Evolutionary conservation across 2,888 invertebrate genomes (phyloP), one percentile per base, ranked within the genome.

Genomic region (Pinctada fucata): DNA sequence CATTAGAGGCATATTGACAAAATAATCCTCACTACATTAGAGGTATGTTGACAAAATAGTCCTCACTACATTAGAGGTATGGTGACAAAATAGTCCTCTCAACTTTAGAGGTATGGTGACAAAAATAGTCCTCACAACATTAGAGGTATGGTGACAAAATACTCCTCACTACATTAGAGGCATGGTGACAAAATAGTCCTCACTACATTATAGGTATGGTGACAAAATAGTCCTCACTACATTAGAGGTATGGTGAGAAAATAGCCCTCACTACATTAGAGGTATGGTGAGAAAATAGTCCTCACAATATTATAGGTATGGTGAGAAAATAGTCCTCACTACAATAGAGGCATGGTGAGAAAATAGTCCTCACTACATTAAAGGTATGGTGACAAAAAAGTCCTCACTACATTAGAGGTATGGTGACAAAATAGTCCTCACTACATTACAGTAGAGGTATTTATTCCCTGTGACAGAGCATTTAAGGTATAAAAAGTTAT

Each of bases 241-340:
- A 31, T 31, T 31, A 31, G 31, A 31, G 31, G 31, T 31, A 31
- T 31, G 31, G 31, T 31, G 98, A 99, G 93, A 97, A 97, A 94
- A 98, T 99, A 88, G 97, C 98, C 84, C 96, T 96, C 91, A 97
- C 98, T 75, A 97, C 97, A 64, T 95, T 99, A 91, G 98, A 98
- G 95, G 97, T 97, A 94, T 93, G 93, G 79, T 2, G 10, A 8
- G n/a, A 97, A 97, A 94, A 98, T 99, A 88, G 97, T 98, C 84
- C 96, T 96, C 91, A 97, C 98, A 76, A 97, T 97, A 64, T 95
- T 99, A 91, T 98, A 98, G 95, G 97, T 97, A 94, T 93, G 93
- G 79, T 2, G 10, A 8, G n/a, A 31, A 31, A 31, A 1, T 31
- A 31, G 31, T 31, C 31, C 31, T 31, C 31, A 31, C 31, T 31